These are phyloP conservation scores for Alaudala cheleensis DNA, from an alignment of 2,113 vertebrate genomes.

Conservation along the genomic window DNA sequence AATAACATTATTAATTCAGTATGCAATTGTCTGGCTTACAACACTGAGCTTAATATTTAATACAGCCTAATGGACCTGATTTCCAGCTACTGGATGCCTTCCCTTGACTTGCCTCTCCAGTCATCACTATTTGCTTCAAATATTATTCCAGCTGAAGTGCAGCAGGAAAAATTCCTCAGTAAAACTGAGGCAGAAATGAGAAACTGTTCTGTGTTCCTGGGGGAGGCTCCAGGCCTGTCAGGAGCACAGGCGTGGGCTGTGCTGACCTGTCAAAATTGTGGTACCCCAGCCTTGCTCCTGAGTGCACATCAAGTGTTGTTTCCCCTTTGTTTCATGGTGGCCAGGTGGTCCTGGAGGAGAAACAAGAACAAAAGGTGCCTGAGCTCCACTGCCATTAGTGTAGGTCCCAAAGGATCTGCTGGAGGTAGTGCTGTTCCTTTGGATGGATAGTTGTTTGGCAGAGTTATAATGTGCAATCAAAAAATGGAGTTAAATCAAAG, in stretches of 20 bases:
- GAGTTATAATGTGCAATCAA: background rate
- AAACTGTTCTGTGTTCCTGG: background rate
- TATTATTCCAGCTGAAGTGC: background rate
- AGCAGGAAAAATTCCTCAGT: background rate
- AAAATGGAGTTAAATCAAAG: background rate
- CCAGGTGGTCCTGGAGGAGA: background rate
- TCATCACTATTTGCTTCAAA: conserved; percentile 22
- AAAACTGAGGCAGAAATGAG: background rate
- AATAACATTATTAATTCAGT: conserved; percentile 55
- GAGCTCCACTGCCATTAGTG: background rate
- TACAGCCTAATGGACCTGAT: background rate
- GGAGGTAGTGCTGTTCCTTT: background rate
- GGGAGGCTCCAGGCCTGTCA: background rate
- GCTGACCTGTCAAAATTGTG: background rate
- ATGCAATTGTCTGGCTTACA: conserved; percentile 26
- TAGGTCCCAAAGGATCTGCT: background rate
- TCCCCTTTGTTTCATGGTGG: background rate
- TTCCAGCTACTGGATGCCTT: conserved; percentile 38
- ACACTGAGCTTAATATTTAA: conserved; percentile 28
- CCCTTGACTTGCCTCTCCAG: conserved; percentile 3
- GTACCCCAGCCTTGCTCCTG: background rate
- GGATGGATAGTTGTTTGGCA: background rate
- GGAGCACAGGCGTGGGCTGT: background rate
- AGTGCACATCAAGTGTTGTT: background rate
- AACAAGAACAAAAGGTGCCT: background rate